phyloP scores from a whole-genome alignment of 1,140 invertebrate species.

The Spodoptera litura region DNA sequence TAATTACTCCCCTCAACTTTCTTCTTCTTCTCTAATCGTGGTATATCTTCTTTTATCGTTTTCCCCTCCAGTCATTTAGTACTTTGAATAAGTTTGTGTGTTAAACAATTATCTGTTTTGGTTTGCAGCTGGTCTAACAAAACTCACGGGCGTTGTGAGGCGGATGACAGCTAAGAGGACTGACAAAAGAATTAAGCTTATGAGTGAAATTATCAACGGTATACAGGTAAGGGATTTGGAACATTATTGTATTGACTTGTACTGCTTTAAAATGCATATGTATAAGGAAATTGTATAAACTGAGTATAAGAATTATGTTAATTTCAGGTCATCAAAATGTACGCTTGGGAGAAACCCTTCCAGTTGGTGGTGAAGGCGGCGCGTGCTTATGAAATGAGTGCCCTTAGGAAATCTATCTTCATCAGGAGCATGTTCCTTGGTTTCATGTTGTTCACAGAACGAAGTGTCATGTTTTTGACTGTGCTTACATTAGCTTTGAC shows the following conservation, averaged over 20 bases:
- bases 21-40: too few species aligned
- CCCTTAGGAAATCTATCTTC: conserved; percentile 86
- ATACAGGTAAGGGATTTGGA: conserved; percentile 86
- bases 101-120: background rate
- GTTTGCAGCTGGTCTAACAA: conserved; percentile 72
- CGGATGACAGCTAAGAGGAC: conserved; percentile 88
- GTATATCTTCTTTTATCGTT: too few species aligned
- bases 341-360: conserved; percentile 90
- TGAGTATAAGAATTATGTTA: background rate
- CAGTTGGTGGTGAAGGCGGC: conserved; percentile 85
- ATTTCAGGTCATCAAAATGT: conserved; percentile 91
- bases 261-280: too few species aligned
- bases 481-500: conserved; percentile 87
- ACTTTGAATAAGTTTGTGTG: background rate
- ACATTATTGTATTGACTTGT: too few species aligned
- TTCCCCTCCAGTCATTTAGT: background rate
- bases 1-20: background rate
- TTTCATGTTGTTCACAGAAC: conserved; percentile 88
- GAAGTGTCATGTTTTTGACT: conserved; percentile 89
- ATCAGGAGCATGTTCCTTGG: conserved; percentile 88
- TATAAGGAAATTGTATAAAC: background rate
- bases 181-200: conserved; percentile 92
- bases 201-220: conserved; percentile 93
- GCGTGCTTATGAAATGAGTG: conserved; percentile 88
- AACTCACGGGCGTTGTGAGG: conserved; percentile 73